A percentile compares a stretch with the other conserved stretches of the same genome.
These are phyloP conservation scores for Tinea semifulvella DNA, from an alignment of 2,888 invertebrate genomes.

Conservation along the genomic window DNA sequence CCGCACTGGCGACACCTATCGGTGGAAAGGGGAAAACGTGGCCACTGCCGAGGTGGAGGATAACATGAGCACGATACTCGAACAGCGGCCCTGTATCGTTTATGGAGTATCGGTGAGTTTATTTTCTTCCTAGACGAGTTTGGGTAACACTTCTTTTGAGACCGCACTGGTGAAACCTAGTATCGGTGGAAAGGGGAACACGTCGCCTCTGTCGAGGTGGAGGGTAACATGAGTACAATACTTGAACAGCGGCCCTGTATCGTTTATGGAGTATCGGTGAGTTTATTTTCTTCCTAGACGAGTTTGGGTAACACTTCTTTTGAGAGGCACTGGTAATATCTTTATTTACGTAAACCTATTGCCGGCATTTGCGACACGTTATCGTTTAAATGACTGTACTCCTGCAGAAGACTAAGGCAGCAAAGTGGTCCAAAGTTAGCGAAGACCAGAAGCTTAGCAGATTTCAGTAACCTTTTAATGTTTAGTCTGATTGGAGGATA, in stretches of 20 bases:
- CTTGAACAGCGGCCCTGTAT: conserved; percentile 79
- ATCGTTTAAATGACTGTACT: too few relatives aligned
- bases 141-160: conserved; percentile 94
- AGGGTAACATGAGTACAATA: conserved; percentile 84
- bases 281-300: conserved; percentile 24
- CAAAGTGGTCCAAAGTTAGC: too few relatives aligned
- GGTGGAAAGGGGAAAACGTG: conserved; percentile 97
- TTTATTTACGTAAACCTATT: too few relatives aligned
- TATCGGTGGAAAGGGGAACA: conserved; percentile 97
- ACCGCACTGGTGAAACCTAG: conserved; percentile 88
- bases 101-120: conserved; percentile 87
- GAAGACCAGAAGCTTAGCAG: too few relatives aligned
- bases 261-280: conserved; percentile 92
- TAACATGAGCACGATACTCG: conserved; percentile 80
- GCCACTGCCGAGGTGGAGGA: conserved; percentile 96
- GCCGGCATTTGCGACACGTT: too few relatives aligned
- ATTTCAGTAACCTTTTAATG: too few relatives aligned
- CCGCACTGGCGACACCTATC: conserved; percentile 85
- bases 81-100: conserved; percentile 81
- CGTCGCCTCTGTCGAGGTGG: conserved; percentile 95
- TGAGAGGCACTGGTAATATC: too few relatives aligned
- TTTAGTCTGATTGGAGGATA: too few relatives aligned
- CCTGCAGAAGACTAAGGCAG: too few relatives aligned
- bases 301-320: too few relatives aligned
- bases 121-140: not conserved